These are phyloP conservation scores for Knipowitschia caucasica DNA, from an alignment of 2,797 vertebrate species.

Conservation along the genomic window DNA sequence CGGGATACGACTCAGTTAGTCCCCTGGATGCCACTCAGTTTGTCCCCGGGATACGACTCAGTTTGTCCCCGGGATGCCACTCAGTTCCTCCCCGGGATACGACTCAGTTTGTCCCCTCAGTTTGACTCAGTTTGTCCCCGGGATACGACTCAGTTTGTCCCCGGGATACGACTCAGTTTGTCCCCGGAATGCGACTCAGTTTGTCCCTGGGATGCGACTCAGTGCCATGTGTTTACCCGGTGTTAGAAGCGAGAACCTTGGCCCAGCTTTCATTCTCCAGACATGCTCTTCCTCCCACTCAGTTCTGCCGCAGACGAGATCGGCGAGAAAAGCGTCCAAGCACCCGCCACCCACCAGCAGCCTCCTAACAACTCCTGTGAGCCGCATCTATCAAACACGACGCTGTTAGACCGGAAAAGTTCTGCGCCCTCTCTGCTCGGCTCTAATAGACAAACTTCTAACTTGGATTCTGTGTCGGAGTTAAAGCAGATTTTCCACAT, in stretches of 20 bases:
- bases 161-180: too few species aligned
- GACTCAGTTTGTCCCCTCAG: too few species aligned
- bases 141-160: too few species aligned
- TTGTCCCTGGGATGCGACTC: too few species aligned
- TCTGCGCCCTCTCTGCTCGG: slow-evolving; percentile 11
- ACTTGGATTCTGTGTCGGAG: neutral
- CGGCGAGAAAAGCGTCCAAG: slow-evolving; percentile 51
- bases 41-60: too few species aligned
- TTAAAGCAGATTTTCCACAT: slow-evolving; percentile 4
- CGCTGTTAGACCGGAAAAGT: slow-evolving; percentile 29
- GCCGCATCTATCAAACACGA: slow-evolving; percentile 41
- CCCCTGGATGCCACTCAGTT: too few species aligned
- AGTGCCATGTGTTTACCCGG: slow-evolving; percentile 53
- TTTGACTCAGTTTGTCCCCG: too few species aligned
- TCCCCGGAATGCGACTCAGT: too few species aligned
- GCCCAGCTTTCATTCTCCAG: slow-evolving; percentile 60
- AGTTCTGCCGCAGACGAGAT: slow-evolving; percentile 56
- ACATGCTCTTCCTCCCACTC: slow-evolving; percentile 65
- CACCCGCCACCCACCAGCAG: slow-evolving; percentile 58
- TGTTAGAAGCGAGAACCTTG: slow-evolving; percentile 67
- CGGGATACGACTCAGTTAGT: too few species aligned
- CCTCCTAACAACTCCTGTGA: slow-evolving; percentile 52
- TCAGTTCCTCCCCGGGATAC: too few species aligned
- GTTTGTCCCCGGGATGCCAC: too few species aligned
- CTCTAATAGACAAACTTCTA: slow-evolving; percentile 17